Percentiles rank a stretch among this genome's conserved stretches.
phyloP scores from a whole-genome alignment of 2,797 vertebrate species.

The Labeo calbasu region DNA sequence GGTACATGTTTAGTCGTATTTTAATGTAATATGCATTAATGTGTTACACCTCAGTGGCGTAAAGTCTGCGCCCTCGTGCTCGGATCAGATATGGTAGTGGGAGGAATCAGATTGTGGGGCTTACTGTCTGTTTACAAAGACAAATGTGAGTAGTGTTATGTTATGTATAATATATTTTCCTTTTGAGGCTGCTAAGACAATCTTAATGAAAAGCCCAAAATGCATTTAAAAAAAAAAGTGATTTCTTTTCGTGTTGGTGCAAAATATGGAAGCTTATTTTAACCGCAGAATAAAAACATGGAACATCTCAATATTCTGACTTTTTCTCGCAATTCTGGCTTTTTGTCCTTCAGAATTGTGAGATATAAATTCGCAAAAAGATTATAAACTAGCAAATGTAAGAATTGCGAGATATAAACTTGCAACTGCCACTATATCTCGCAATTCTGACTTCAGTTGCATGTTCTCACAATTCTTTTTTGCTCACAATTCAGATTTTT shows the following conservation, averaged over 20 bases:
- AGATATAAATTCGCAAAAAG: too few relatives aligned
- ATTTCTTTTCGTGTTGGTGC: slow-evolving; percentile 43
- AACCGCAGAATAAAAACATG: neutral
- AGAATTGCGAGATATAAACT: too few relatives aligned
- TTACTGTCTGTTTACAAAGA: slow-evolving; percentile 51
- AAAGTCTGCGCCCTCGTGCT: slow-evolving; percentile 27
- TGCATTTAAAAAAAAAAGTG: slow-evolving; percentile 34
- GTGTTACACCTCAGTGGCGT: slow-evolving; percentile 18
- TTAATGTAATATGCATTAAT: slow-evolving; percentile 28
- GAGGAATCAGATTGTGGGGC: slow-evolving; percentile 40
- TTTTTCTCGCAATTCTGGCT: neutral
- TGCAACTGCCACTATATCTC: too few relatives aligned
- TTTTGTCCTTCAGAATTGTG: neutral
- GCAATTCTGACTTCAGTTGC: too few relatives aligned
- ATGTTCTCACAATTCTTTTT: too few relatives aligned
- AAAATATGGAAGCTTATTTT: neutral
- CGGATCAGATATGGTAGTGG: slow-evolving; percentile 40
- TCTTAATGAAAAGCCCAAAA: slow-evolving; percentile 64
- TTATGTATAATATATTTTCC: slow-evolving; percentile 41
- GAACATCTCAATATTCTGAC: neutral
- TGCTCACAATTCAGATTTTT: too few relatives aligned
- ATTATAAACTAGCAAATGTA: too few relatives aligned
- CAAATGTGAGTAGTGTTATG: slow-evolving; percentile 42
- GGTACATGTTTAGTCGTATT: slow-evolving; percentile 34
- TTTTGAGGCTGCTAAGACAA: slow-evolving; percentile 57